A percentile compares a stretch with the other conserved stretches of the same genome.
phyloP scores from a whole-genome alignment of 2,888 invertebrate species.

The Oithona nana region DNA sequence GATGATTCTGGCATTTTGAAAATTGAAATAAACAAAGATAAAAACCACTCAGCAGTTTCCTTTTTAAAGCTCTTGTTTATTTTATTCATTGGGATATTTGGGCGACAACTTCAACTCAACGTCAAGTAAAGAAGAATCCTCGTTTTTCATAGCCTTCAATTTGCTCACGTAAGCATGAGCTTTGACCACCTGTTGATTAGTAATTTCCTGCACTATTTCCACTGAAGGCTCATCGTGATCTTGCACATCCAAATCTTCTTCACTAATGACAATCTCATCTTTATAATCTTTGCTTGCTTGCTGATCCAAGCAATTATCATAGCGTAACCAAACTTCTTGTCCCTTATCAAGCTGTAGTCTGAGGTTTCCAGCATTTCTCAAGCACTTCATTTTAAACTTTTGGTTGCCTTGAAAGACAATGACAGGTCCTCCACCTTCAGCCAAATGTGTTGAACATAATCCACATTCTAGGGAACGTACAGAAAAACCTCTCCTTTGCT shows the following conservation, averaged over 20 bases:
- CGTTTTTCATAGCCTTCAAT: too few species aligned
- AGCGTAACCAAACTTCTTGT: neutral
- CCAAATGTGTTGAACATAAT: conserved; percentile 2
- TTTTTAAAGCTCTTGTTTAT: too few species aligned
- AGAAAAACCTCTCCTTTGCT: conserved; percentile 26
- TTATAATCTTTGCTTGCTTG: neutral
- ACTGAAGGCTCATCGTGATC: neutral
- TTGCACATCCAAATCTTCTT: neutral
- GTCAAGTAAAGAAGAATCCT: too few species aligned
- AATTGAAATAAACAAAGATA: too few species aligned
- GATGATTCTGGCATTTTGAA: too few species aligned
- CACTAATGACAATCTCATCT: neutral
- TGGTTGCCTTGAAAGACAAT: conserved; percentile 4
- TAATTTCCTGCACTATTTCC: neutral
- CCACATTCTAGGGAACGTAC: neutral
- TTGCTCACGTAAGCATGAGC: neutral
- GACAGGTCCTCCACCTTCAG: neutral
- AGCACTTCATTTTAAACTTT: neutral
- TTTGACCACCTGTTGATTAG: neutral
- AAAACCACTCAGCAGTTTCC: too few species aligned
- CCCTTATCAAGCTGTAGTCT: neutral
- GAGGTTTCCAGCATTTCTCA: neutral
- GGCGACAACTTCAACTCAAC: too few species aligned
- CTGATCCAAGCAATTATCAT: neutral
- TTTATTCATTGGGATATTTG: too few species aligned